Evolutionary conservation across 2,113 vertebrate species (phyloP), one percentile per base, ranked within the genome.

Genomic region (Anser cygnoides): DNA sequence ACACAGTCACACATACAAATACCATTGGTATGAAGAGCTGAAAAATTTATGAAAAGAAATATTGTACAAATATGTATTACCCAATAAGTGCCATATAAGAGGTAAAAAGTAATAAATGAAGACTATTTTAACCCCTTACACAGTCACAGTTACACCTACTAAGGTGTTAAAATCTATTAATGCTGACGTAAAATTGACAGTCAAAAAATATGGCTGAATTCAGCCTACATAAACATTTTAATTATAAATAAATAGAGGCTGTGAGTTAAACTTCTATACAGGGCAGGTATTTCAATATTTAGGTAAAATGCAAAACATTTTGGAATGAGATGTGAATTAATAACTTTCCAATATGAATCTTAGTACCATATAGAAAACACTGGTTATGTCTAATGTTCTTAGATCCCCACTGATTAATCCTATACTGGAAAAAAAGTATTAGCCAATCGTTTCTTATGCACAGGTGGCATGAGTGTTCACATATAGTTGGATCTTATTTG

Each of bases 381-480:
- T 95, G 67, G 28, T 93, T 91, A 83, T 96, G 80, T 78, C 73
- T 85, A 89, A 85, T 52, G 80, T 86, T 96, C 97, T 97, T 41
- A 88, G 65, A 75, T 75, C 9, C 85, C 50, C 11, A 8, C 49
- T 95, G 92, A 95, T 96, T 96, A 88, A 90, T 92, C 95, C 81
- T 25, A 5, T 93, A 81, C 66, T 83, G 75, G 72, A 80, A 79
- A 67, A 11, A 59, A 62, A 84, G 35, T 87, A 80, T 71, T 75
- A 35, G 49, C 17, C 14, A 86, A 22, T 73, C 68, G 61, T 88
- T 96, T 95, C 16, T 5, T 92, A 50, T 14, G 13, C 67, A 63
- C 2, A 17, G 78, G 29, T 88, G 88, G 59, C 77, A 79, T 28
- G 75, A 79, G 22, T 88, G 54, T 46, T 84, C 37, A 61, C 35